Evolutionary conservation across 2,113 vertebrate genomes (phyloP), one percentile per base, ranked within the genome.

Genomic region (Atherinomorus stipes): DNA sequence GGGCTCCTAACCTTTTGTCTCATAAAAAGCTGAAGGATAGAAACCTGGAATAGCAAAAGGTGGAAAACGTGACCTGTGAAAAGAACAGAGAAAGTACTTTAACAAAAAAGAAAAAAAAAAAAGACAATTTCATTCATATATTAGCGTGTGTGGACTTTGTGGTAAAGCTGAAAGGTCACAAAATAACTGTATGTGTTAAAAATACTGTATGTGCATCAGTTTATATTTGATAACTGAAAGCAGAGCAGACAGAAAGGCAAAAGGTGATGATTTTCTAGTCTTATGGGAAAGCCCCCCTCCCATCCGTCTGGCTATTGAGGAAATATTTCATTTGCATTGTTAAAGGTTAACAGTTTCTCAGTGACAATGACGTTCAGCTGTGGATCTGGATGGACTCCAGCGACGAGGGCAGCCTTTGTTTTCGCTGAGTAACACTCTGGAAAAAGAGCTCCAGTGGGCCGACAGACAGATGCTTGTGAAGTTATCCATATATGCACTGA

Each of bases 401-500:
- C 0, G 25, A 21, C 0, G 38, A 56, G 28, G 72, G 44, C 59
- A 10, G 80, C 60, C 73, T 86, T 76, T 77, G 75, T 57, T 72
- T 82, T 69, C 44, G 54, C 60, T 11, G 13, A 52, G 71, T 62
- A 31, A 49, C 12, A 22, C 52, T 6, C 34, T 71, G 74, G 57
- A 26, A 78, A 47, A 69, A 52, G 54, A 38, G 73, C 76, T 49
- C 51, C 70, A 4, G 77, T 77, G 66, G 72, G 76, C 57, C 16
- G 69, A 15, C 16, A 0, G 21, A 4, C 16, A 60, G 66, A 84
- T 81, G 53, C 74, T 40, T 71, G 66, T 51, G 28, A 42, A 42
- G 22, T 83, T 63, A 25, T 49, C 78, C 77, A 84, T 37, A 71
- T 84, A 74, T n/a, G 74, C 85, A 86, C 16, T 2, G 38, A 74